phyloP scores from a whole-genome alignment of 2,797 vertebrate species.

The Botia kubotai region DNA sequence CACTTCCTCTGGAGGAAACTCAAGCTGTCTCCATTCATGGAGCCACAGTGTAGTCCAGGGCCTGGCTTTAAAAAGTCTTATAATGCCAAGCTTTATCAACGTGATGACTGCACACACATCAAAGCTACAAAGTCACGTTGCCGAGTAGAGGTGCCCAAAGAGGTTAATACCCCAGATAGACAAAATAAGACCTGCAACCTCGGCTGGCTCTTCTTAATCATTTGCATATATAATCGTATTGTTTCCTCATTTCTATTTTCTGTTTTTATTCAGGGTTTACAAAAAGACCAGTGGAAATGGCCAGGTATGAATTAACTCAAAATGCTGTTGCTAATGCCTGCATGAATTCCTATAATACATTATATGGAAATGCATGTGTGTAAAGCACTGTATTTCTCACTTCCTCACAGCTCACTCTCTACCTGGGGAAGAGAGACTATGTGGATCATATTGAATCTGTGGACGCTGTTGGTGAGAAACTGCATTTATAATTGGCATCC shows the following conservation, averaged over 20 bases:
- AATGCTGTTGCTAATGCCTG: not conserved
- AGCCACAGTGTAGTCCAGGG: conserved; percentile 14
- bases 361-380: not conserved
- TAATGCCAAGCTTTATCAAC: conserved; percentile 42
- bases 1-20: conserved; percentile 31
- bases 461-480: conserved; percentile 80
- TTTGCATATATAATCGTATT: conserved; percentile 9
- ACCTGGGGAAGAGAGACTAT: conserved; percentile 89
- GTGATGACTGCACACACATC: conserved; percentile 15
- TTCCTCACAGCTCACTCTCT: conserved; percentile 84
- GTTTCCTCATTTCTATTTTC: not conserved
- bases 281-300: conserved; percentile 89
- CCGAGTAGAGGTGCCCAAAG: conserved; percentile 27
- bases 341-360: not conserved
- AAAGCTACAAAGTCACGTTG: not conserved
- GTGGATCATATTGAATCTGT: conserved; percentile 83
- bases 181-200: conserved; percentile 19
- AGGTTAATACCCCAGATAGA: conserved; percentile 26
- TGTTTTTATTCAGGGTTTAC: conserved; percentile 78
- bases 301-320: conserved; percentile 77
- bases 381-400: conserved; percentile 5
- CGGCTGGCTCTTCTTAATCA: not conserved
- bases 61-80: conserved; percentile 25
- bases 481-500: too few relatives aligned
- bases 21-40: conserved; percentile 35